Evolutionary conservation across 2,797 vertebrate species (phyloP).

Genomic region (Malurus leucopterus): DNA sequence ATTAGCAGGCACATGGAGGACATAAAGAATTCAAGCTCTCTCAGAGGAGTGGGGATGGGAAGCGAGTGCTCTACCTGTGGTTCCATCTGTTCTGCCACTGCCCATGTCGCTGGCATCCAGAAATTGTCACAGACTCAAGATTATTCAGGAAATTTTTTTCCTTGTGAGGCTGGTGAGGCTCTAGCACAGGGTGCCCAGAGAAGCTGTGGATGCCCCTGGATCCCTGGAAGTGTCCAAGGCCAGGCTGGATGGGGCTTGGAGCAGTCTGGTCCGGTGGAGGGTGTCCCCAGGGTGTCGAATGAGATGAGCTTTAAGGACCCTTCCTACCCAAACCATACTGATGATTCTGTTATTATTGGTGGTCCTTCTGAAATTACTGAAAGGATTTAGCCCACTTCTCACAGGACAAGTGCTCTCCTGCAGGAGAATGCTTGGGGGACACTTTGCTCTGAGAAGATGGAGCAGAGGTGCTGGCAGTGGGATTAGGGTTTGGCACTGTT

Average conservation of each 20-base stretch:
- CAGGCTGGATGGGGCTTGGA: accelerated
- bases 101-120: not conserved
- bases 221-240: not conserved
- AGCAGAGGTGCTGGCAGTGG: not conserved
- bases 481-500: not conserved
- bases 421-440: not conserved
- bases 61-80: conserved; percentile 33
- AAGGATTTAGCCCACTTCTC: not conserved
- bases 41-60: conserved; percentile 59
- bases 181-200: not conserved
- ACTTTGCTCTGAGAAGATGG: not conserved
- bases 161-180: not conserved
- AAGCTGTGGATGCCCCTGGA: not conserved
- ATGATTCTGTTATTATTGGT: not conserved
- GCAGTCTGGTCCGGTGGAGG: not conserved
- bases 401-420: not conserved
- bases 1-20: conserved; percentile 54
- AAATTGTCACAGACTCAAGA: not conserved
- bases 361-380: not conserved
- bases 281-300: not conserved
- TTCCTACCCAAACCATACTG: not conserved
- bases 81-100: conserved; percentile 50
- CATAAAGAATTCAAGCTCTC: conserved; percentile 66
- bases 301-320: not conserved
- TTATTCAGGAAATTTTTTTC: not conserved